Conservation (phyloP, 2,113 vertebrate genomes). For the Numenius arquata region DNA sequence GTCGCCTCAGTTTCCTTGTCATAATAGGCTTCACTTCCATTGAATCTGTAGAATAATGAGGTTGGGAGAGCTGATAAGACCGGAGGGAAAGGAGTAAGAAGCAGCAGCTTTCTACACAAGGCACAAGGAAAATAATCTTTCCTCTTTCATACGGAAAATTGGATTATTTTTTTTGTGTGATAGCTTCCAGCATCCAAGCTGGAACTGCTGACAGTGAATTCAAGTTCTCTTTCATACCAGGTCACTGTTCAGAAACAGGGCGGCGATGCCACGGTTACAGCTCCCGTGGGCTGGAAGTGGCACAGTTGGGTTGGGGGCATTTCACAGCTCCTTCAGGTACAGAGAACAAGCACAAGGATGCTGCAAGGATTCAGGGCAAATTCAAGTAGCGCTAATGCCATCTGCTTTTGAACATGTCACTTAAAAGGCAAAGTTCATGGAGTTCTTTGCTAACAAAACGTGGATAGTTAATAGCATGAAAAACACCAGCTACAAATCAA, state of each 20-base stretch:
- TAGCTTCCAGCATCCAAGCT: background rate
- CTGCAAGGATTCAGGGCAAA: background rate
- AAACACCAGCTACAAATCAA: background rate
- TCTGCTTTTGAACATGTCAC: background rate
- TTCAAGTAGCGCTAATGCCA: background rate
- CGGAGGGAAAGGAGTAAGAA: background rate
- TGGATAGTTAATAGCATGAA: background rate
- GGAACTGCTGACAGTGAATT: background rate
- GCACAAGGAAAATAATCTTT: background rate
- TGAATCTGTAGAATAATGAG: slow-evolving; percentile 81
- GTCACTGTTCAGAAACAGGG: background rate
- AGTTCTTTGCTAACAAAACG: background rate
- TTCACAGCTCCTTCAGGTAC: background rate
- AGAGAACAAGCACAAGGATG: background rate
- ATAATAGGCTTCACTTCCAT: slow-evolving; percentile 99
- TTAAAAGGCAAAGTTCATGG: background rate
- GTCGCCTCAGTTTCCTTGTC: slow-evolving; percentile 92
- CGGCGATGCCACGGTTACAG: background rate
- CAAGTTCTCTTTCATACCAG: background rate
- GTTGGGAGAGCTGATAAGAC: slow-evolving; percentile 14
- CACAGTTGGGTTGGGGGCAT: background rate
- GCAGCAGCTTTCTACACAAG: background rate
- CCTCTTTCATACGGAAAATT: background rate
- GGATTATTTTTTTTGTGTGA: background rate
- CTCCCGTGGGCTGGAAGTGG: background rate